Evolutionary conservation across 2,888 invertebrate species (phyloP).

Genomic region (Phragmatobia fuliginosa): DNA sequence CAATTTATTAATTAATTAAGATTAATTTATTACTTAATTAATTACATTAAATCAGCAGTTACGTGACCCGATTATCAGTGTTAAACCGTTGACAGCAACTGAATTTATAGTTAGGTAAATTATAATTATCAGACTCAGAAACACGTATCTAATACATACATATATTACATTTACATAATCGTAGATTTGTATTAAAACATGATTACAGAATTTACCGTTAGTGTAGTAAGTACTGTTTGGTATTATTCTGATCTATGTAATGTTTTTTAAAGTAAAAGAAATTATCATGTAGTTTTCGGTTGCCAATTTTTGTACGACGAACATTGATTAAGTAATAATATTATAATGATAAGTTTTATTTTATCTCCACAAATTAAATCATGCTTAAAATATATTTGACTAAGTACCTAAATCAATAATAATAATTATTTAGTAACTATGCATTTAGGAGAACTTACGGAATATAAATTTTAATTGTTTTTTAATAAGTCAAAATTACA

Average conservation of each 20-base stretch:
- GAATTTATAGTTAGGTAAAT: conserved; percentile 17
- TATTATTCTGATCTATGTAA: not conserved
- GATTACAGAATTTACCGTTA: not conserved
- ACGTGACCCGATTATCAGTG: conserved; percentile 12
- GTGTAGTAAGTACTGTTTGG: not conserved
- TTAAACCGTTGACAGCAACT: conserved; percentile 18
- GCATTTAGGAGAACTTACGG: no score
- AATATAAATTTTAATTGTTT: no score
- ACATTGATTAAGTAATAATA: no score
- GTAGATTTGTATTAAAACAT: not conserved
- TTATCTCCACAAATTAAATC: no score
- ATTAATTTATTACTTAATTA: conserved; percentile 29
- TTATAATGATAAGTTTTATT: no score
- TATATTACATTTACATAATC: not conserved
- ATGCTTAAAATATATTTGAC: no score
- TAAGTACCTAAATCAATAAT: no score
- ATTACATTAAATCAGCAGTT: conserved; percentile 31
- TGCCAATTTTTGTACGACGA: not conserved
- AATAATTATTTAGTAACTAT: no score
- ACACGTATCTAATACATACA: not conserved
- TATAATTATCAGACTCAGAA: not conserved
- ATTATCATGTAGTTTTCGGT: not conserved
- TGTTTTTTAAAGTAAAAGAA: no score
- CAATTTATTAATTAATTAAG: conserved; percentile 38
- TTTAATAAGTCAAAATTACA: no score